Conservation (phyloP, 2,797 vertebrate species). For the Acrocephalus scirpaceus region DNA sequence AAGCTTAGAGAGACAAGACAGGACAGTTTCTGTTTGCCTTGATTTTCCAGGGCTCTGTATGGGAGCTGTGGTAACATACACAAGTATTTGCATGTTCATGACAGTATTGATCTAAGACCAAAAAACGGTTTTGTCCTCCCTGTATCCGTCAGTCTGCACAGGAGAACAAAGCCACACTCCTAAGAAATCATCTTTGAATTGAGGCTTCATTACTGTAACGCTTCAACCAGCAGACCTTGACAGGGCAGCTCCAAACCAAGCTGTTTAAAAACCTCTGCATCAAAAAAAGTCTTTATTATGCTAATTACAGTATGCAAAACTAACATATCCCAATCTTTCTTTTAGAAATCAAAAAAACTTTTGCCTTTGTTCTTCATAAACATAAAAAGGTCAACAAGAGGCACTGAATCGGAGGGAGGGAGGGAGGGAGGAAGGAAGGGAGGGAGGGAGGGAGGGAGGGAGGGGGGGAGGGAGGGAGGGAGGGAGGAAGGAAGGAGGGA, state of each 20-base stretch:
- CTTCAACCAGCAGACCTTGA: not conserved
- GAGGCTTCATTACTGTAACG: not conserved
- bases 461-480: too few relatives aligned
- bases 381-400: not conserved
- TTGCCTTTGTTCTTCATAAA: not conserved
- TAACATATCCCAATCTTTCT: not conserved
- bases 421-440: too few relatives aligned
- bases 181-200: not conserved
- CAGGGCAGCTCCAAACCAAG: not conserved
- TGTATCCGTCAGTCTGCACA: not conserved
- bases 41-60: not conserved
- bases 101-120: not conserved
- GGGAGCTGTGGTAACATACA: not conserved
- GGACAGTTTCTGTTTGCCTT: not conserved
- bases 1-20: not conserved
- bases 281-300: not conserved
- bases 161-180: conserved; percentile 8
- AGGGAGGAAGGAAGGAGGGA: too few relatives aligned
- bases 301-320: not conserved
- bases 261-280: not conserved
- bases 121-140: not conserved
- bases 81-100: conserved; percentile 14
- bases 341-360: not conserved
- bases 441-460: too few relatives aligned
- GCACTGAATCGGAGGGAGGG: not conserved